These are phyloP conservation scores for Pica pica DNA, from an alignment of 2,113 vertebrate species.

Conservation along the genomic window DNA sequence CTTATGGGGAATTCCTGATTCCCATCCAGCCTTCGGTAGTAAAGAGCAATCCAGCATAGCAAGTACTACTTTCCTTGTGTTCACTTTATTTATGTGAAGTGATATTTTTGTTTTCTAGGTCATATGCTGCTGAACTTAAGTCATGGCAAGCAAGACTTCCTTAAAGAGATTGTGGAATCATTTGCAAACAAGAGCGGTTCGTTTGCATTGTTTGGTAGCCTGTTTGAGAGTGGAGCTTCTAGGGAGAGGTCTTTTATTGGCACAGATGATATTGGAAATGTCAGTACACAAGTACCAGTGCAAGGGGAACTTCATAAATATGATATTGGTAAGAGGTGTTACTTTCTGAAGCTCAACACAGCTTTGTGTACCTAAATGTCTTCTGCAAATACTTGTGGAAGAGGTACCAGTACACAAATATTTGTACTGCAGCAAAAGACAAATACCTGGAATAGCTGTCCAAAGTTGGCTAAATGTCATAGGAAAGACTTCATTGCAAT, in stretches of 20 bases:
- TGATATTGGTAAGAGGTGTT: conserved; percentile 80
- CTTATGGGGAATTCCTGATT: not conserved
- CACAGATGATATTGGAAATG: conserved; percentile 80
- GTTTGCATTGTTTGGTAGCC: conserved; percentile 77
- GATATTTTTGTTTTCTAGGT: conserved; percentile 67
- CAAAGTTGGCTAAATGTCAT: not conserved
- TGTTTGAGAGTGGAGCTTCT: conserved; percentile 77
- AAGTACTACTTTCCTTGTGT: not conserved
- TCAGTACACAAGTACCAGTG: conserved; percentile 74
- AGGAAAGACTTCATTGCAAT: not conserved
- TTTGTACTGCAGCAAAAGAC: not conserved
- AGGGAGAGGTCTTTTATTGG: conserved; percentile 81
- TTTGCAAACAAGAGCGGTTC: conserved; percentile 88
- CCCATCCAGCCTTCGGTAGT: not conserved
- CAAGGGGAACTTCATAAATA: conserved; percentile 80
- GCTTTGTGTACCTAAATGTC: not conserved
- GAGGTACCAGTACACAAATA: not conserved
- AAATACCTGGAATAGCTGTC: not conserved
- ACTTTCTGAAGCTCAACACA: not conserved
- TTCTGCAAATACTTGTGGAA: not conserved
- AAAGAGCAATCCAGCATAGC: not conserved
- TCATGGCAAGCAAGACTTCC: conserved; percentile 76
- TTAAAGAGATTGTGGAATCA: conserved; percentile 88
- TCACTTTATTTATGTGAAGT: not conserved
- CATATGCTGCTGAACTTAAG: conserved; percentile 92